Evolutionary conservation across 2,113 vertebrate genomes (phyloP).

Genomic region (Drymodes brunneopygia): DNA sequence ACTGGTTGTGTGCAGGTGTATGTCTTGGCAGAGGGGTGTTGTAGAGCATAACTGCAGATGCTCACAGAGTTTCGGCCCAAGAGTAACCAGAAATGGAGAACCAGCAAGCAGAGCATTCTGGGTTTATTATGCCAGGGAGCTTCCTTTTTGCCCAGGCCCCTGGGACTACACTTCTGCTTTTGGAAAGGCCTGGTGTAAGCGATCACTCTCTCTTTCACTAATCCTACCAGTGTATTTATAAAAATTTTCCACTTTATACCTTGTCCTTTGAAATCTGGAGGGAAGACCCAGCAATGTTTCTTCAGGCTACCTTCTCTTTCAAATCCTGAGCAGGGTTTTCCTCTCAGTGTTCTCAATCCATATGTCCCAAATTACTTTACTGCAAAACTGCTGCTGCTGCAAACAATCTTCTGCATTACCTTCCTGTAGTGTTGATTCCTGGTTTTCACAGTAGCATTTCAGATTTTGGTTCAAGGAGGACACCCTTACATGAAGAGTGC

Average conservation of each 20-base stretch:
- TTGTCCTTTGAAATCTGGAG: background rate
- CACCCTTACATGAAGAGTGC: background rate
- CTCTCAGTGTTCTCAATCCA: background rate
- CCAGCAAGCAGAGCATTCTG: background rate
- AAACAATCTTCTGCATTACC: background rate
- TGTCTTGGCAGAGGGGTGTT: background rate
- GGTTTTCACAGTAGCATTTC: background rate
- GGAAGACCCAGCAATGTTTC: background rate
- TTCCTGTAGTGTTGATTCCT: background rate
- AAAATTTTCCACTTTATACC: background rate
- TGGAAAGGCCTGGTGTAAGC: background rate
- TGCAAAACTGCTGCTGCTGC: background rate
- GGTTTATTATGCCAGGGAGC: background rate
- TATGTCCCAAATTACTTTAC: background rate
- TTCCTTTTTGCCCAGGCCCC: background rate
- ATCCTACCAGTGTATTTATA: background rate
- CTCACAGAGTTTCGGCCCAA: background rate
- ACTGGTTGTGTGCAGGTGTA: background rate
- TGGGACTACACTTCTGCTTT: background rate
- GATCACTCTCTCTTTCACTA: background rate
- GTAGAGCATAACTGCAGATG: background rate
- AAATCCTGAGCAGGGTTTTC: background rate
- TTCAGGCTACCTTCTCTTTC: background rate
- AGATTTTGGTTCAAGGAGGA: background rate
- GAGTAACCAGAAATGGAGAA: background rate